These are phyloP conservation scores for Cantharis rufa DNA, from an alignment of 2,888 invertebrate genomes.

Conservation along the genomic window DNA sequence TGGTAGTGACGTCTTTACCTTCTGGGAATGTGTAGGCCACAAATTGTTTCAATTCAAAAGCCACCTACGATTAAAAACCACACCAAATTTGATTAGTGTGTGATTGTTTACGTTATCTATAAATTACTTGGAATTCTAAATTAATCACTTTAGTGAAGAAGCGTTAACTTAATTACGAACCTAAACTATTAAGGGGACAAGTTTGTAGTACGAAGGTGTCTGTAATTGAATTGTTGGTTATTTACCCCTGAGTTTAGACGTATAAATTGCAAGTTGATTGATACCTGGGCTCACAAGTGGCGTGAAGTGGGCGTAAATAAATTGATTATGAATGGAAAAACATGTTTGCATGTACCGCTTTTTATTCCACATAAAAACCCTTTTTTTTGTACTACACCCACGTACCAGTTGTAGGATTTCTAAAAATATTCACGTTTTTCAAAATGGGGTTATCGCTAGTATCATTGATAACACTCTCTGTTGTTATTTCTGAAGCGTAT, in stretches of 20 bases:
- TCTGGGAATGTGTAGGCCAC: conserved; percentile 15
- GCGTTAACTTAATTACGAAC: neutral
- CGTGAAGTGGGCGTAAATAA: neutral
- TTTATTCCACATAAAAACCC: neutral
- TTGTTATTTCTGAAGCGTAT: neutral
- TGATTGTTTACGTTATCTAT: conserved; percentile 1
- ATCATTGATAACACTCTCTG: neutral
- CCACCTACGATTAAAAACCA: conserved; percentile 5
- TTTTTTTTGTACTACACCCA: neutral
- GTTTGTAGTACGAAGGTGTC: neutral
- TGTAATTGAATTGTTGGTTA: conserved; percentile 9
- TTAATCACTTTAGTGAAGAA: neutral
- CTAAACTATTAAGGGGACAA: neutral
- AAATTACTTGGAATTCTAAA: neutral
- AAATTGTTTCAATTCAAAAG: conserved; percentile 7
- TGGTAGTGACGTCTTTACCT: neutral
- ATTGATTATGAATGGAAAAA: conserved; percentile 15
- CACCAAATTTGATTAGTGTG: conserved; percentile 5
- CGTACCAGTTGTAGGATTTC: neutral
- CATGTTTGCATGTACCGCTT: conserved; percentile 12
- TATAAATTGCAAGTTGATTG: conserved; percentile 15
- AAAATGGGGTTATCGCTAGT: neutral
- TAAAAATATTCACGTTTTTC: neutral
- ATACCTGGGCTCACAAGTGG: conserved; percentile 7
- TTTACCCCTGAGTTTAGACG: conserved; percentile 7